phyloP scores from a whole-genome alignment of 2,113 vertebrate genomes.

The Mus spicilegus region DNA sequence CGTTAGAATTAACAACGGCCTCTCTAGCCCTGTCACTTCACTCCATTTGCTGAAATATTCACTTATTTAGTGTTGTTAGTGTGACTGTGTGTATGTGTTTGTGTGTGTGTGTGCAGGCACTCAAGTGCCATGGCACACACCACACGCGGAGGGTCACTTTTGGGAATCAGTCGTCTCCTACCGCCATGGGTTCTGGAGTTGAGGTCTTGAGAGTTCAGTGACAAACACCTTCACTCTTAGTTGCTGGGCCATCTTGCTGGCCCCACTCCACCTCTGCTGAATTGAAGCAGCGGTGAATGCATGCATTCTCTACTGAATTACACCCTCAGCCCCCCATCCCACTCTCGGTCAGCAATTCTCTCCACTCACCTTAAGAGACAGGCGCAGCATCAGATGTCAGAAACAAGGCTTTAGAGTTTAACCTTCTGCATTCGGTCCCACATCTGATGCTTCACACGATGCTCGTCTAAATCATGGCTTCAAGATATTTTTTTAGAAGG shows the following conservation, averaged over 20 bases:
- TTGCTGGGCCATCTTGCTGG: background rate
- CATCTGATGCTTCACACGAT: slow-evolving; percentile 11
- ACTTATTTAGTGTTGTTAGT: background rate
- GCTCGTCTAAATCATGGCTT: slow-evolving; percentile 67
- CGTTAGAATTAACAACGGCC: slow-evolving; percentile 26
- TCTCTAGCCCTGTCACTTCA: background rate
- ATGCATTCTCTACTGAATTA: background rate
- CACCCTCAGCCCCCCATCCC: background rate
- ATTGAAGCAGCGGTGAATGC: background rate
- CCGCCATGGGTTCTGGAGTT: background rate
- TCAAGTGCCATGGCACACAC: background rate
- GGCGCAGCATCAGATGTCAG: background rate
- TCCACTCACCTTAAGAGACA: background rate
- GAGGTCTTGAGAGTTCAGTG: background rate
- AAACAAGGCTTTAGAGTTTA: background rate
- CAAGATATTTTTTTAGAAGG: slow-evolving; percentile 26
- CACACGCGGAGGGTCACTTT: background rate
- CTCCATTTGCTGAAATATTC: background rate
- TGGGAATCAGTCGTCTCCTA: background rate
- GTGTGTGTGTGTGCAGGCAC: background rate
- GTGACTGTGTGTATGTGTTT: background rate
- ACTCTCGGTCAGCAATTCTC: background rate
- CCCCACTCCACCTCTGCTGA: background rate
- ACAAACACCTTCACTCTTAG: background rate
- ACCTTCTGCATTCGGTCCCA: slow-evolving; percentile 22